phyloP scores from a whole-genome alignment of 1,140 invertebrate species.

The Geopemphigus sp. region DNA sequence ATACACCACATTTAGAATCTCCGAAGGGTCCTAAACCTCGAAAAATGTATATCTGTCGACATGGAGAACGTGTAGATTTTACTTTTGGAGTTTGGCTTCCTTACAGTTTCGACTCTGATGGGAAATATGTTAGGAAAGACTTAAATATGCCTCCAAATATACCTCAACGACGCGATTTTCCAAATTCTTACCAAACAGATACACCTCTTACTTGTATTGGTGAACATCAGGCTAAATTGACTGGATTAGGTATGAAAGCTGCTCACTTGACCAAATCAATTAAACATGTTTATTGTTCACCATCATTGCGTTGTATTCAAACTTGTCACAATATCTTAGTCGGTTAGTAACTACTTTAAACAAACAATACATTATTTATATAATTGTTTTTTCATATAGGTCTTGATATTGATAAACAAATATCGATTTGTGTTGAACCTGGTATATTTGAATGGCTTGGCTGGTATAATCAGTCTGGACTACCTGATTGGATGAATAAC shows the following conservation, averaged over 20 bases:
- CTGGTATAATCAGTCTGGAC: constrained; percentile 75
- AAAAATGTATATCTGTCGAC: constrained; percentile 75
- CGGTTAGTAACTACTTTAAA: constrained; percentile 56
- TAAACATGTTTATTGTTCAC: constrained; percentile 77
- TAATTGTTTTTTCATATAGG: constrained; percentile 55
- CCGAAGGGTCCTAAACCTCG: constrained; percentile 45
- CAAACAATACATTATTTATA: background rate
- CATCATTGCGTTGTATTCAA: constrained; percentile 86
- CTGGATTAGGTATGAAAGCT: constrained; percentile 74
- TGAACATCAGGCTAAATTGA: constrained; percentile 67
- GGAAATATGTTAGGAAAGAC: constrained; percentile 73
- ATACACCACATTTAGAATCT: background rate
- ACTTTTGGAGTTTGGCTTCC: constrained; percentile 86
- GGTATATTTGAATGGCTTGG: constrained; percentile 88
- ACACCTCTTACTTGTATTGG: constrained; percentile 84
- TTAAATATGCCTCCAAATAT: constrained; percentile 83
- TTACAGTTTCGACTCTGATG: constrained; percentile 53
- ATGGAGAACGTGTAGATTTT: constrained; percentile 88
- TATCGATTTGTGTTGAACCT: constrained; percentile 76
- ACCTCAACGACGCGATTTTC: constrained; percentile 62
- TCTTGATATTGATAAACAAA: constrained; percentile 56
- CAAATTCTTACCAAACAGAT: constrained; percentile 74
- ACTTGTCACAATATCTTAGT: constrained; percentile 72
- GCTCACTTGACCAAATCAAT: constrained; percentile 63
- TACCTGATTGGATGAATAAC: constrained; percentile 76